phyloP scores from a whole-genome alignment of 2,113 vertebrate genomes.

The Rhabdornis inornatus region DNA sequence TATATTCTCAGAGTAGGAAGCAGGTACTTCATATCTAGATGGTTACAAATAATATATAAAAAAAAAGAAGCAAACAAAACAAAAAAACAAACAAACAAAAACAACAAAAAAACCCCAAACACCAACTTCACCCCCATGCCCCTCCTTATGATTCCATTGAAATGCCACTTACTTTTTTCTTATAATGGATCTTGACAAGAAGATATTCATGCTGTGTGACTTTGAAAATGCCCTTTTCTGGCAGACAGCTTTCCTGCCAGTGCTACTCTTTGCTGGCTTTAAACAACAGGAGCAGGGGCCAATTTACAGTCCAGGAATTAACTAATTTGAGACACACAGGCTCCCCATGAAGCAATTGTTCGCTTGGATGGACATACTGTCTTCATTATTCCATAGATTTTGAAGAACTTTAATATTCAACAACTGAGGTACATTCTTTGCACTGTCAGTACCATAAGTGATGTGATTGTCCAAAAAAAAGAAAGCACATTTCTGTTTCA shows the following conservation, averaged over 20 bases:
- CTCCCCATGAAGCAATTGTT: conserved; percentile 37
- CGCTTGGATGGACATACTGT: background rate
- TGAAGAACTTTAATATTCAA: conserved; percentile 14
- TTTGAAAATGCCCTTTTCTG: conserved; percentile 64
- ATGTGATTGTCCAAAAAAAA: background rate
- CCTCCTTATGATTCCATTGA: background rate
- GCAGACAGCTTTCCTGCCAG: conserved; percentile 14
- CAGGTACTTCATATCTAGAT: background rate
- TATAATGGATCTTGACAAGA: conserved; percentile 54
- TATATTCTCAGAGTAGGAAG: background rate
- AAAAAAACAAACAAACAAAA: no score
- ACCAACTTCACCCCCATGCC: rapidly evolving
- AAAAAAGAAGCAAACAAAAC: background rate
- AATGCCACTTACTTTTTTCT: conserved; percentile 55
- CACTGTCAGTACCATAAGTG: background rate
- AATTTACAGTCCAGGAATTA: conserved; percentile 51
- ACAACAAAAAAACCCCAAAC: background rate
- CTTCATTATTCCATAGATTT: conserved; percentile 45
- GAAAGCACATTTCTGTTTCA: background rate
- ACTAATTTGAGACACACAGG: background rate
- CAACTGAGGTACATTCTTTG: background rate
- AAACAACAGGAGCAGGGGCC: conserved; percentile 27
- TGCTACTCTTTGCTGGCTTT: conserved; percentile 27
- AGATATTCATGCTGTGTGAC: conserved; percentile 52
- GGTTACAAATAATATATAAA: background rate